A percentile compares a stretch with the other conserved stretches of the same genome.
Evolutionary conservation across 2,797 vertebrate genomes (phyloP).

Genomic region (Glossophaga mutica): DNA sequence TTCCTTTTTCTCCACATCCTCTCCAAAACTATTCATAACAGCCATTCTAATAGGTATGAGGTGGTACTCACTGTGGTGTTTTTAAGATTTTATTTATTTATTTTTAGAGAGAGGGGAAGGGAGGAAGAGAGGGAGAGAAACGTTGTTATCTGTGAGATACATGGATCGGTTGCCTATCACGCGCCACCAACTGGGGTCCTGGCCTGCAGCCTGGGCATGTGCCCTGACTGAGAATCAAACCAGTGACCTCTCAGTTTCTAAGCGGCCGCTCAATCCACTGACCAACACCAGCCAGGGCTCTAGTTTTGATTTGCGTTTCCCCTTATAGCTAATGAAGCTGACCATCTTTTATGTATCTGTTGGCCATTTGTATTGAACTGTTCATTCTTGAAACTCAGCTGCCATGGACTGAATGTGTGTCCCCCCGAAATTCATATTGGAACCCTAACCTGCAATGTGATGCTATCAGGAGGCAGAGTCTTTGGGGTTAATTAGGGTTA

Average conservation of each 20-base stretch:
- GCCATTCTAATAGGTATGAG: background rate
- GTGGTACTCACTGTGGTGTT: too few species aligned
- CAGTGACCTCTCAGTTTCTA: background rate
- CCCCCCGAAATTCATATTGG: background rate
- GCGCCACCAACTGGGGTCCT: background rate
- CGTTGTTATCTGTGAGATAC: too few species aligned
- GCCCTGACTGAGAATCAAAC: background rate
- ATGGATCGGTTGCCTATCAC: background rate
- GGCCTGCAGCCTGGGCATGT: too few species aligned
- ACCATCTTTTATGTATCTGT: background rate
- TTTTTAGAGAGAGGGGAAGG: background rate
- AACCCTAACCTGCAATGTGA: background rate
- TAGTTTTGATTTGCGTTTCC: background rate
- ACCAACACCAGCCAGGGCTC: background rate
- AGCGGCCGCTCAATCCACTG: background rate
- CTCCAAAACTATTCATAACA: background rate
- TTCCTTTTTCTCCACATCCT: background rate
- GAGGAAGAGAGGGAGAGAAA: background rate
- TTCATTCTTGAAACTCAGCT: background rate
- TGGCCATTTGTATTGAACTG: background rate
- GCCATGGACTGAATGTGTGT: background rate
- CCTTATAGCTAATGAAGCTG: background rate
- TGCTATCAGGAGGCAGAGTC: background rate
- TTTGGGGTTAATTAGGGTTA: background rate
- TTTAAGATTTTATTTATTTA: background rate